These are phyloP conservation scores for Oreocharis arfaki DNA, from an alignment of 2,113 vertebrate species.

Conservation along the genomic window DNA sequence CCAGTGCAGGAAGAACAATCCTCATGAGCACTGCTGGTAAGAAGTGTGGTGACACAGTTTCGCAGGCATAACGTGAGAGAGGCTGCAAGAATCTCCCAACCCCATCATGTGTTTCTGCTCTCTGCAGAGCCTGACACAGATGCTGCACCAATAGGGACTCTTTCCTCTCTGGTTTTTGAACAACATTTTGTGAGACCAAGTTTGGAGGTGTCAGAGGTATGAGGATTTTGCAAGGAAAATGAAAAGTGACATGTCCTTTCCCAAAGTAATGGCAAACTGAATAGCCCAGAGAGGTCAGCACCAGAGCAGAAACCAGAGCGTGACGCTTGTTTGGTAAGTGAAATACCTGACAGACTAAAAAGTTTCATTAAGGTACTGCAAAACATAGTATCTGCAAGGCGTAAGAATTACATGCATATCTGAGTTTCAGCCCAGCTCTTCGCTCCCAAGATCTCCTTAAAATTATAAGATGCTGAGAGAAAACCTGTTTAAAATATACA, in stretches of 20 bases:
- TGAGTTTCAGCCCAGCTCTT: neutral
- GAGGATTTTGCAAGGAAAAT: neutral
- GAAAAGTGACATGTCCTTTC: neutral
- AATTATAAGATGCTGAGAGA: neutral
- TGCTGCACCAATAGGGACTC: neutral
- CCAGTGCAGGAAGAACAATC: neutral
- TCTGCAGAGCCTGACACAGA: neutral
- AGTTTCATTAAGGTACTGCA: neutral
- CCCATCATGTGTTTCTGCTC: neutral
- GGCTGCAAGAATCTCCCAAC: neutral
- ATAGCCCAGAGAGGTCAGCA: neutral
- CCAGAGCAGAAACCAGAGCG: neutral
- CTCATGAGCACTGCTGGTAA: neutral
- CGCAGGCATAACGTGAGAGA: neutral
- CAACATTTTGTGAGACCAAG: accelerated
- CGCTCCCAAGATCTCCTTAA: neutral
- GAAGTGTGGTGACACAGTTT: accelerated
- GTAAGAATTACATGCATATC: neutral
- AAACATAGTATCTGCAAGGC: neutral
- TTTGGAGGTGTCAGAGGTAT: neutral
- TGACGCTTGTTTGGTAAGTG: neutral
- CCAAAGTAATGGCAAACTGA: neutral
- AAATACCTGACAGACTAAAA: neutral
- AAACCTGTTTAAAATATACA: neutral
- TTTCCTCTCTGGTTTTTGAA: neutral